Evolutionary conservation across 2,888 invertebrate genomes (phyloP), one percentile per base, ranked within the genome.

Genomic region (Synanthedon tipuliformis): DNA sequence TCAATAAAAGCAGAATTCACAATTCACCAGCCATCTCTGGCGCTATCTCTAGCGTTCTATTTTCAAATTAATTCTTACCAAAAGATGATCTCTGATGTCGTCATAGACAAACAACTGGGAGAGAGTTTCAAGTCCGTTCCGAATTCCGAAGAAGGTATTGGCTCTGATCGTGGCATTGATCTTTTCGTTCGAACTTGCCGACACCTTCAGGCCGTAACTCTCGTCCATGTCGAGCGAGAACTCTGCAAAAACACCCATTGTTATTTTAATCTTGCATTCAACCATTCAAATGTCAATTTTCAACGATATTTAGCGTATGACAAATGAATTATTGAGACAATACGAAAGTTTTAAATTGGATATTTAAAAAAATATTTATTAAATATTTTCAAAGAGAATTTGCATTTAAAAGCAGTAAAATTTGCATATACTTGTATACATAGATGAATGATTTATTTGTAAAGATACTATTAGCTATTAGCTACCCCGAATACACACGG

Each of bases 121-220:
- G 3, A 93, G 75, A 0, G 93, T 92, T 76, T 93, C 93, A 51
- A 93, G 64, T 0, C 89, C 93, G 63, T 93, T 88, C 4, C 93
- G 82, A 0, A 90, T 81, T 0, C 94, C 94, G 65, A 92, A 93
- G 74, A 90, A 93, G 3, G 87, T 90, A 4, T 79, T 71, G 0
- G 91, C 90, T 0, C 62, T 70, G 53, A 94, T 88, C 0, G 85
- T 87, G 0, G 88, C 90, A 53, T 88, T 88, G 51, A 90, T 73
- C 51, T 75, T 72, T n/a, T 89, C 89, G 50, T 80, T 83, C 0
- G 74, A 59, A 10, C 76, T 69, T 50, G 87, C 76, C 0, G 75
- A 60, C 1, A 90, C 73, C 15, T 67, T 68, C 18, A 91, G 62
- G 0, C 63, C 62, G 69, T 92, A 91, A 61, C 89, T 88, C 75